A percentile compares a stretch with the other conserved stretches of the same genome.
Conservation (phyloP, 1,140 invertebrate genomes). For the Lordiphosa stackelbergi region DNA sequence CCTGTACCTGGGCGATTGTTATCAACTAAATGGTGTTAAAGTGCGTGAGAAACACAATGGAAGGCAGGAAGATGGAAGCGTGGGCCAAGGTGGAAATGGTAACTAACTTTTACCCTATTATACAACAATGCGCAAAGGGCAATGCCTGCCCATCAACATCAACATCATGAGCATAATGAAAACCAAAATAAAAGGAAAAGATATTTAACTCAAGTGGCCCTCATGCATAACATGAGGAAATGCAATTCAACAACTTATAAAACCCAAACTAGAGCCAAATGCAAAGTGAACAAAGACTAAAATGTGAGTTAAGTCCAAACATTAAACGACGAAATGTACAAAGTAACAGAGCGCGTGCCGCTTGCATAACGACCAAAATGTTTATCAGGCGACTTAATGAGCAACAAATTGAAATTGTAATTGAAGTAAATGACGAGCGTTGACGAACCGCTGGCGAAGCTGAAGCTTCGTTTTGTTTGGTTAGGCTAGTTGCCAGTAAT, state of each 20-base stretch:
- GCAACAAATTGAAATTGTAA: slow-evolving; percentile 68
- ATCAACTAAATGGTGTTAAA: slow-evolving; percentile 74
- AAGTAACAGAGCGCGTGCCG: slow-evolving; percentile 41
- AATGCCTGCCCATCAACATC: slow-evolving; percentile 28
- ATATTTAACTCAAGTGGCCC: slow-evolving; percentile 34
- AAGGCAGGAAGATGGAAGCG: slow-evolving; percentile 7
- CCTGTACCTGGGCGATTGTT: slow-evolving; percentile 56
- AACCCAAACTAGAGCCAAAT: slow-evolving; percentile 13
- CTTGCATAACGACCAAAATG: slow-evolving; percentile 61
- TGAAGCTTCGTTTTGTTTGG: slow-evolving; percentile 11
- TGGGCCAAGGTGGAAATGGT: slow-evolving; percentile 21
- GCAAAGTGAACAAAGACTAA: slow-evolving; percentile 3
- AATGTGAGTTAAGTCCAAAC: slow-evolving; percentile 19
- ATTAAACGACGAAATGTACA: slow-evolving; percentile 29
- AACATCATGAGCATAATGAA: slow-evolving; percentile 13
- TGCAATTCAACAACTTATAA: slow-evolving; percentile 22
- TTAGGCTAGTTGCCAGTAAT: slow-evolving; percentile 4
- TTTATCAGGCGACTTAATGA: slow-evolving; percentile 65
- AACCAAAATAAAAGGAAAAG: slow-evolving; percentile 32
- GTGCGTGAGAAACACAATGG: slow-evolving; percentile 65
- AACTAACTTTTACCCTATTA: slow-evolving; percentile 58
- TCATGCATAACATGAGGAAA: slow-evolving; percentile 38
- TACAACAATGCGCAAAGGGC: slow-evolving; percentile 47
- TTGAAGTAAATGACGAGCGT: slow-evolving; percentile 56
- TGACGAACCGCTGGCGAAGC: slow-evolving; percentile 4